Base-by-base conservation (phyloP, 92 coral and sea anemone species). In the Phenganax marumi region DNA sequence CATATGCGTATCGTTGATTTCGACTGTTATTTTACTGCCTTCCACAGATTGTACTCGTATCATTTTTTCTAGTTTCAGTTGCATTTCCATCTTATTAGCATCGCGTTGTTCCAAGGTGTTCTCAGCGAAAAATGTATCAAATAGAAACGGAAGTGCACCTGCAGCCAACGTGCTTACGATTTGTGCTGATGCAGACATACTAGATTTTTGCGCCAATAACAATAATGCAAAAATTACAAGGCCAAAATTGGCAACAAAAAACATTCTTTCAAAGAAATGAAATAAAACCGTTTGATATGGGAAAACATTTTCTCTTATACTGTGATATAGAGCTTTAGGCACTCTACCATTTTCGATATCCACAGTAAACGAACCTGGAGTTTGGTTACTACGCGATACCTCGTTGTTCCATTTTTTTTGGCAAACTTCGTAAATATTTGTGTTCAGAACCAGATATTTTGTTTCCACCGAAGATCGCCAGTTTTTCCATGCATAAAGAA, bases 171-270 rank as follows among this genome's bases (percentile, higher is more conserved):
- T 64, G 48, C 70, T 64, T 48, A 64, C 33, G 46, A 64, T 64
- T 64, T 64, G 70, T 1, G n/a, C n/a, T n/a, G n/a, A n/a, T n/a
- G n/a, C n/a, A n/a, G n/a, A n/a, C n/a, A n/a, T n/a, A n/a, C n/a
- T 64, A 19, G 70, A 64, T 12, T 64, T 8, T 25, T 7, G 70
- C 7, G 70, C 70, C 14, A 64, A 19, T 64, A 25, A 64, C 23
- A 64, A 5, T 48, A 64, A 23, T 0, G 33, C 46, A 64, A 19
- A 64, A 10, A 64, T 16, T 11, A 64, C 12, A 64, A 64, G 70
- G 14, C 70, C 23, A 64, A 64, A 64, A 64, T 64, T 64, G 70
- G 48, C 46, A 23, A 64, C 46, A n/a, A 64, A 25, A 64, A 23
- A 23, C 46, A 64, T 64, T 64, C 70, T 46, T 2, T 7, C 46